phyloP scores from a whole-genome alignment of 2,888 invertebrate species.

The Zaprionus lineosus region DNA sequence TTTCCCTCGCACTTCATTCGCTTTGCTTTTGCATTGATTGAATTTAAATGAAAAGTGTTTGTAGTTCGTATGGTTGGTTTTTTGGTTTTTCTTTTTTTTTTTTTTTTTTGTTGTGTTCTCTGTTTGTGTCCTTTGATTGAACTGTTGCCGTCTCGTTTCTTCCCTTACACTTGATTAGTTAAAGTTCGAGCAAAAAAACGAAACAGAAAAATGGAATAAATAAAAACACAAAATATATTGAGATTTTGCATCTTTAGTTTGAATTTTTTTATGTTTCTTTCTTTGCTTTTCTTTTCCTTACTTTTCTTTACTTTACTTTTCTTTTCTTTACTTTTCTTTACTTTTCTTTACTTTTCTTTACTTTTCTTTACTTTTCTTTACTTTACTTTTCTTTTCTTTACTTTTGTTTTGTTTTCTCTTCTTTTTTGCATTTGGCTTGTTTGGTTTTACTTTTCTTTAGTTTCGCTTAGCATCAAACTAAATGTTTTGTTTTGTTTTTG shows the following conservation, averaged over 20 bases:
- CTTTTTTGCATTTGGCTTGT: slow-evolving; percentile 61
- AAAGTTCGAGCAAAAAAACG: slow-evolving; percentile 9
- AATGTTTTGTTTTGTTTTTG: slow-evolving; percentile 47
- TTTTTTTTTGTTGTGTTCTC: background rate
- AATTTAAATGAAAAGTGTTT: slow-evolving; percentile 24
- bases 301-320: slow-evolving; percentile 19
- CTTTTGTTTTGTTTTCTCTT: slow-evolving; percentile 26
- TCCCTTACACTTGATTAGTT: background rate
- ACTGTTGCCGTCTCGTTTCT: slow-evolving; percentile 47
- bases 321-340: slow-evolving; percentile 38
- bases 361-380: slow-evolving; percentile 43
- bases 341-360: slow-evolving; percentile 67
- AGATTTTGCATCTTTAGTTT: slow-evolving; percentile 9
- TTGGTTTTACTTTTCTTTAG: slow-evolving; percentile 53
- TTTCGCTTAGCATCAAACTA: slow-evolving; percentile 44
- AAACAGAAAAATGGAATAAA: too few relatives aligned
- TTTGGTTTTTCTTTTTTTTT: background rate
- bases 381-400: slow-evolving; percentile 22
- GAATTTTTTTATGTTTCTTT: slow-evolving; percentile 26
- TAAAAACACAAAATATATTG: too few relatives aligned
- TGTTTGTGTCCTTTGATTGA: slow-evolving; percentile 44
- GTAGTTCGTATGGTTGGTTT: too few relatives aligned
- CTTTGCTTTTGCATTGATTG: slow-evolving; percentile 15
- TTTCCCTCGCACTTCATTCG: too few relatives aligned
- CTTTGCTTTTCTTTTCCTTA: slow-evolving; percentile 29